Conservation (phyloP, 2,888 invertebrate genomes). For the Tetramorium bicarinatum region DNA sequence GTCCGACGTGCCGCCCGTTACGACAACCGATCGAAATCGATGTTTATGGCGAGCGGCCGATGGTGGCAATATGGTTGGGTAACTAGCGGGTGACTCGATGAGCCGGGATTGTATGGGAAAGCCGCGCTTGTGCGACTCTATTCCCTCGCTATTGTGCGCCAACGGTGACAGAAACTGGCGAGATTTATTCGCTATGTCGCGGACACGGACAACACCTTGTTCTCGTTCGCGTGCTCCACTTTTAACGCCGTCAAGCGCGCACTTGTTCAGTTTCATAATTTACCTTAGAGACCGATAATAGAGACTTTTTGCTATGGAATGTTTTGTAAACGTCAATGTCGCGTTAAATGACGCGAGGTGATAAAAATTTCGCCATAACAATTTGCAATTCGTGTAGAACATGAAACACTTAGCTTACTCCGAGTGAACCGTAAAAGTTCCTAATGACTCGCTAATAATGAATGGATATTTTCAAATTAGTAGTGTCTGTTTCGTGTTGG, state of each 20-base stretch:
- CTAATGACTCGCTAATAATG: neutral
- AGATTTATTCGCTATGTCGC: conserved; percentile 69
- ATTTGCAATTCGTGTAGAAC: neutral
- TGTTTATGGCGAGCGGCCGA: conserved; percentile 46
- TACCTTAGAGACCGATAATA: conserved; percentile 25
- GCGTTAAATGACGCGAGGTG: neutral
- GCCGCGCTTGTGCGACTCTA: conserved; percentile 50
- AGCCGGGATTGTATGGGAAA: conserved; percentile 63
- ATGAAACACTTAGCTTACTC: neutral
- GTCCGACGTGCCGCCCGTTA: conserved; percentile 38
- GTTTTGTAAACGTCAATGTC: conserved; percentile 25
- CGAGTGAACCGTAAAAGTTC: neutral
- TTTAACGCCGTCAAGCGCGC: conserved; percentile 45
- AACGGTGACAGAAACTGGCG: conserved; percentile 60
- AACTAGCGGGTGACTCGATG: conserved; percentile 66
- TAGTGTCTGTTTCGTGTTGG: neutral
- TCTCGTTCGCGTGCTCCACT: conserved; percentile 57
- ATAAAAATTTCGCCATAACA: conserved; percentile 2
- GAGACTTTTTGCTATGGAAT: conserved; percentile 3
- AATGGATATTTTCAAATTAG: neutral
- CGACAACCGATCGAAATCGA: conserved; percentile 58
- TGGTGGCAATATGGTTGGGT: conserved; percentile 54
- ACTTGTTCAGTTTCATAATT: conserved; percentile 51
- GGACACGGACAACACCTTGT: conserved; percentile 59
- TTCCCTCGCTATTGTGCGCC: conserved; percentile 63